A percentile compares a stretch with the other conserved stretches of the same genome.
These are phyloP conservation scores for Oreochromis tanganicae DNA, from an alignment of 2,113 vertebrate genomes.

Conservation along the genomic window DNA sequence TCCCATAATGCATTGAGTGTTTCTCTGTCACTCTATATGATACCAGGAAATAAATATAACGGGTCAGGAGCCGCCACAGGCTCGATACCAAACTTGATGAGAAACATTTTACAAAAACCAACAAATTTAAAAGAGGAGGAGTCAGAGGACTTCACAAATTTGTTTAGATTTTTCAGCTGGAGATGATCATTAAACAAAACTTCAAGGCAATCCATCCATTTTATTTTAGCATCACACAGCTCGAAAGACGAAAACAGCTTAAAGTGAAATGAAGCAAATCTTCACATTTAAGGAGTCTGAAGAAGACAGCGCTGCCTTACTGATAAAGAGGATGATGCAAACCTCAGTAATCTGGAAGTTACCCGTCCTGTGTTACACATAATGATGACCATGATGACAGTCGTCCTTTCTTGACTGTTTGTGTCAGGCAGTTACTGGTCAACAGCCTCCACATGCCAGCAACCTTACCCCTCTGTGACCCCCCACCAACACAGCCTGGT, in stretches of 20 bases:
- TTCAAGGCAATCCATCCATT: neutral
- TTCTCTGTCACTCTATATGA: neutral
- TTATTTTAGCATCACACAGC: neutral
- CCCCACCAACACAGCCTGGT: neutral
- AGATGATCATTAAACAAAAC: neutral
- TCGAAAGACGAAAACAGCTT: neutral
- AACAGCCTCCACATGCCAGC: neutral
- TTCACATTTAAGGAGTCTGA: neutral
- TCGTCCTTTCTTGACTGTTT: neutral
- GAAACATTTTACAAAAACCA: neutral
- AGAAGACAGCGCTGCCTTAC: neutral
- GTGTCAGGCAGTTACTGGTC: neutral
- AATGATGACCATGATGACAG: neutral
- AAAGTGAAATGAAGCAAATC: neutral
- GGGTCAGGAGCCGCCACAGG: neutral
- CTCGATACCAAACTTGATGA: neutral
- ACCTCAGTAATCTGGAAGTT: neutral
- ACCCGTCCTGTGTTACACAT: neutral
- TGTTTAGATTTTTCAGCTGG: neutral
- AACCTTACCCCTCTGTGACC: neutral
- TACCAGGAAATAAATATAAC: neutral
- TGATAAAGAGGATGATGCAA: neutral
- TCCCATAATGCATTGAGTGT: accelerated
- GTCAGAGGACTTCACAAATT: neutral
- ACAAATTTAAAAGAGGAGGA: neutral